phyloP scores from a whole-genome alignment of 2,888 invertebrate genomes.

The Gandaritis pyraliata region DNA sequence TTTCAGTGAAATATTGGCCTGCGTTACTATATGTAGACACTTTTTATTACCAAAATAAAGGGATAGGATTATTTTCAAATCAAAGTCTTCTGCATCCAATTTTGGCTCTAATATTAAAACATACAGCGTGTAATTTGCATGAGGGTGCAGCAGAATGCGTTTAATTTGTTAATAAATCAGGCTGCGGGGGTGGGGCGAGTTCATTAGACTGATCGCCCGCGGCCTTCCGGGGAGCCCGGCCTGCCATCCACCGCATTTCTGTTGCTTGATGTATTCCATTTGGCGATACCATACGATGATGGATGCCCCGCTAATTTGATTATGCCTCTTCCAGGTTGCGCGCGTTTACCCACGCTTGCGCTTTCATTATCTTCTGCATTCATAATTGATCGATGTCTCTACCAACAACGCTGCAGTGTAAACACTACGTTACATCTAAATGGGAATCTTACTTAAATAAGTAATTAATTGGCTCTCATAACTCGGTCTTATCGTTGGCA shows the following conservation, averaged over 20 bases:
- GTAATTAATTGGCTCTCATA: slow-evolving; percentile 81
- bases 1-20: neutral
- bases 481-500: slow-evolving; percentile 77
- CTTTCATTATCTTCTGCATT: slow-evolving; percentile 30
- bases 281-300: slow-evolving; percentile 66
- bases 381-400: slow-evolving; percentile 31
- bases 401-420: slow-evolving; percentile 14
- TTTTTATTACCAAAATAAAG: slow-evolving; percentile 9
- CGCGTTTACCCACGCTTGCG: slow-evolving; percentile 17
- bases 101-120: slow-evolving; percentile 43
- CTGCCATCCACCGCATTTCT: slow-evolving; percentile 67
- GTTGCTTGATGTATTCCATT: slow-evolving; percentile 74
- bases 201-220: slow-evolving; percentile 81
- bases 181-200: slow-evolving; percentile 75
- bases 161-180: slow-evolving; percentile 85
- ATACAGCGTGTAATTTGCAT: slow-evolving; percentile 57
- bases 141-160: slow-evolving; percentile 82
- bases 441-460: slow-evolving; percentile 72
- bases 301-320: slow-evolving; percentile 63
- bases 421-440: slow-evolving; percentile 47
- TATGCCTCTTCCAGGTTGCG: slow-evolving; percentile 32
- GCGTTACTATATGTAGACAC: neutral
- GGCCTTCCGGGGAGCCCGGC: slow-evolving; percentile 74
- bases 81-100: slow-evolving; percentile 35
- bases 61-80: slow-evolving; percentile 18